Percentiles rank a stretch among this genome's conserved stretches.
These are phyloP conservation scores for Cyprinodon variegatus DNA, from an alignment of 2,113 vertebrate species.

Conservation along the genomic window DNA sequence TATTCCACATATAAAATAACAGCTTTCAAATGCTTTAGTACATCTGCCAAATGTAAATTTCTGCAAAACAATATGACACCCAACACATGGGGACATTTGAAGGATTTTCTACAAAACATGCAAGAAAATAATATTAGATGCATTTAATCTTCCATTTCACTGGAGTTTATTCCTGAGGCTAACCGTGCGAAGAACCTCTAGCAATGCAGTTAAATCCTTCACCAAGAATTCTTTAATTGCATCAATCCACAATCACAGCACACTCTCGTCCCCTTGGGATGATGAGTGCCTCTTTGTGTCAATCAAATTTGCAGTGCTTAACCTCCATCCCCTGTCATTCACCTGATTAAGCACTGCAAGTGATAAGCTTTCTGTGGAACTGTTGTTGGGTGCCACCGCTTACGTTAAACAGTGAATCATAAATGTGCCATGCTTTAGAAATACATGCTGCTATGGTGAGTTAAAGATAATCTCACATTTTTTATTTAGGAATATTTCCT, in stretches of 20 bases:
- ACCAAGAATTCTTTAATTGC: constrained; percentile 70
- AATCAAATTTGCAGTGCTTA: constrained; percentile 62
- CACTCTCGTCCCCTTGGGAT: constrained; percentile 37
- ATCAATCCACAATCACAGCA: constrained; percentile 50
- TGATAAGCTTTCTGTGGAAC: constrained; percentile 36
- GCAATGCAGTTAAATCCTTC: constrained; percentile 42
- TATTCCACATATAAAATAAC: too few relatives aligned
- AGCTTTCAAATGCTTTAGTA: too few relatives aligned
- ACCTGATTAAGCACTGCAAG: constrained; percentile 52
- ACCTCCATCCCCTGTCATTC: constrained; percentile 66
- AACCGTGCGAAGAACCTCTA: constrained; percentile 37
- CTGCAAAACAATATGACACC: too few relatives aligned
- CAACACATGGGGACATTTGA: too few relatives aligned
- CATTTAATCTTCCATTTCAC: constrained; percentile 35
- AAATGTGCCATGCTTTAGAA: neutral
- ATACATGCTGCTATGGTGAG: neutral
- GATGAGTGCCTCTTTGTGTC: constrained; percentile 53
- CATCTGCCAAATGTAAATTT: too few relatives aligned
- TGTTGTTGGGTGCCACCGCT: constrained; percentile 9
- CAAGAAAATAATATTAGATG: constrained; percentile 26
- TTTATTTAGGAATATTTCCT: neutral
- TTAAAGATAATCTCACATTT: neutral
- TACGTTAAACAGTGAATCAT: neutral
- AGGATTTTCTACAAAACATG: constrained; percentile 3
- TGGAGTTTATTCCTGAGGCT: constrained; percentile 8